A percentile compares a stretch with the other conserved stretches of the same genome.
These are phyloP conservation scores for Artemia sinica DNA, from an alignment of 2,888 invertebrate genomes.

Conservation along the genomic window DNA sequence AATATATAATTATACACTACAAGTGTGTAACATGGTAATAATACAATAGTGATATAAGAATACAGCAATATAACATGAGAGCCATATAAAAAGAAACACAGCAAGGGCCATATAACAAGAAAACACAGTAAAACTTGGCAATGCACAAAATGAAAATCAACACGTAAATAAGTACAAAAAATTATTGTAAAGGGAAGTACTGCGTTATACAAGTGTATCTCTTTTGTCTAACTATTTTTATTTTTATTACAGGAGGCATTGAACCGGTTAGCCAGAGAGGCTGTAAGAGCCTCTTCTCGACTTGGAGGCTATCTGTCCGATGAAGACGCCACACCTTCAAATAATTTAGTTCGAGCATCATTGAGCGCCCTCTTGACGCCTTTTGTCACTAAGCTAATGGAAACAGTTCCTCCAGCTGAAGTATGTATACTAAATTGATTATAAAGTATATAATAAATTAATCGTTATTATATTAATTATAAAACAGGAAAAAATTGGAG, in stretches of 20 bases:
- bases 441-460: too few species aligned
- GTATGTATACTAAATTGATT: conserved; percentile 33
- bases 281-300: conserved; percentile 63
- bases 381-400: conserved; percentile 59
- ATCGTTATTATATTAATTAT: too few species aligned
- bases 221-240: conserved; percentile 20
- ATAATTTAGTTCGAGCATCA: conserved; percentile 44
- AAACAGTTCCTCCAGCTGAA: conserved; percentile 54
- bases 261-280: conserved; percentile 77
- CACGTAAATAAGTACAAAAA: neutral
- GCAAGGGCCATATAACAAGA: too few species aligned
- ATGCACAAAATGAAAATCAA: too few species aligned
- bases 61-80: too few species aligned
- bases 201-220: neutral
- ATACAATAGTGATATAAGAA: too few species aligned
- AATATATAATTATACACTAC: too few species aligned
- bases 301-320: conserved; percentile 53
- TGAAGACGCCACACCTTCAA: conserved; percentile 39
- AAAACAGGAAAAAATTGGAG: too few species aligned
- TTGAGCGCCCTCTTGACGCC: conserved; percentile 59
- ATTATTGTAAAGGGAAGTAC: neutral
- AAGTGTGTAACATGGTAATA: too few species aligned
- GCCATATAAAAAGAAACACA: too few species aligned
- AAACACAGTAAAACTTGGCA: neutral
- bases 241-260: conserved; percentile 53